These are phyloP conservation scores for Coleophora flavipennella DNA, from an alignment of 2,888 invertebrate genomes.

Conservation along the genomic window DNA sequence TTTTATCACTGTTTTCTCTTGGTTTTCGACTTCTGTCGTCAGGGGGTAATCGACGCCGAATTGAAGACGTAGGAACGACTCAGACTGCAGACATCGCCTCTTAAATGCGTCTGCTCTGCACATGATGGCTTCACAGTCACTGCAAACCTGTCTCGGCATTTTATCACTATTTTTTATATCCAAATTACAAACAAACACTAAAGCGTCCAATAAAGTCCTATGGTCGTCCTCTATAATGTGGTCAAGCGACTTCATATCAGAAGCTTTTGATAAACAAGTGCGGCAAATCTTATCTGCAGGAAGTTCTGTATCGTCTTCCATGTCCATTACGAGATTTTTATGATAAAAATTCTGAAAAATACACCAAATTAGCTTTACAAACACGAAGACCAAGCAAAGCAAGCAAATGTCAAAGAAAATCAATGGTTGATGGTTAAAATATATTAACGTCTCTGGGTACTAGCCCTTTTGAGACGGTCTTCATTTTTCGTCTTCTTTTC, in stretches of 20 bases:
- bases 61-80: conserved; percentile 33
- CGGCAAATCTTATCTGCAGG: conserved; percentile 37
- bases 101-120: conserved; percentile 44
- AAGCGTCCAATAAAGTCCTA: conserved; percentile 25
- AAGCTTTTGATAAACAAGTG: conserved; percentile 36
- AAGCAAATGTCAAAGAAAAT: conserved; percentile 1
- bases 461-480: too few relatives aligned
- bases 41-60: conserved; percentile 13
- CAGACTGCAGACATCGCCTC: conserved; percentile 43
- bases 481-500: too few relatives aligned
- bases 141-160: conserved; percentile 51
- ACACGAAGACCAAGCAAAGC: not conserved
- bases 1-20: conserved; percentile 14
- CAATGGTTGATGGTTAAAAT: not conserved
- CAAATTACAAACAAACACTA: conserved; percentile 39
- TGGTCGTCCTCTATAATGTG: conserved; percentile 26
- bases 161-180: conserved; percentile 33
- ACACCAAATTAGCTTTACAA: not conserved
- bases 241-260: conserved; percentile 35
- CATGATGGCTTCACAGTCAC: conserved; percentile 39
- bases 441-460: too few relatives aligned
- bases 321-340: conserved; percentile 1
- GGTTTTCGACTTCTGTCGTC: not conserved
- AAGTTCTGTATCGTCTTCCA: conserved; percentile 9
- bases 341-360: not conserved